Percentiles rank a stretch among this genome's conserved stretches.
phyloP scores from a whole-genome alignment of 1,140 invertebrate genomes.

The Drosophila ironensis region DNA sequence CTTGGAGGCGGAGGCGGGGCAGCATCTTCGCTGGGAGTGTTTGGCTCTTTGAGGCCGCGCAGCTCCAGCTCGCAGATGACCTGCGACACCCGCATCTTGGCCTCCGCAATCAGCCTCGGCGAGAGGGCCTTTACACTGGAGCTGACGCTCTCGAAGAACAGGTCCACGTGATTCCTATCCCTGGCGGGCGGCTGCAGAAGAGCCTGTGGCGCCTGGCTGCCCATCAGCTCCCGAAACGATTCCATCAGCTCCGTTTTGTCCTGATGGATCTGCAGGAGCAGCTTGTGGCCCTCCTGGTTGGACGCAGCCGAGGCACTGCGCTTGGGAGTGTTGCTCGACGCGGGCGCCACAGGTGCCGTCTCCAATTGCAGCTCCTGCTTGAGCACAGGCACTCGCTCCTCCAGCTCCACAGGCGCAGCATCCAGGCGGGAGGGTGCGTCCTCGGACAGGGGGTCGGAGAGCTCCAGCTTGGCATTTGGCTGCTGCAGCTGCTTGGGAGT shows the following conservation, averaged over 20 bases:
- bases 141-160: slow-evolving; percentile 78
- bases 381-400: background rate
- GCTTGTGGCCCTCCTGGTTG: slow-evolving; percentile 66
- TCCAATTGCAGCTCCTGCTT: slow-evolving; percentile 12
- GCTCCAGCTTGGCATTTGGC: no score
- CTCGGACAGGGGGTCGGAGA: no score
- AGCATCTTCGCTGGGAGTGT: slow-evolving; percentile 7
- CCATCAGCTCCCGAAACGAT: slow-evolving; percentile 72
- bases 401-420: no score
- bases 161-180: slow-evolving; percentile 73
- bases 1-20: background rate
- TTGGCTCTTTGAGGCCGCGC: slow-evolving; percentile 58
- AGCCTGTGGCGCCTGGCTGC: slow-evolving; percentile 30
- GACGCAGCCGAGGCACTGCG: background rate
- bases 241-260: slow-evolving; percentile 78
- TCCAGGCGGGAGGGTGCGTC: no score
- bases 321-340: background rate
- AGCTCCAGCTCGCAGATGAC: slow-evolving; percentile 74
- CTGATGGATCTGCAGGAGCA: slow-evolving; percentile 76
- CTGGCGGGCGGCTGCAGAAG: slow-evolving; percentile 1
- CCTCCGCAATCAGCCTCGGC: slow-evolving; percentile 71
- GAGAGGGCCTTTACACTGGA: slow-evolving; percentile 75
- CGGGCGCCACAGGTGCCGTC: background rate
- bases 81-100: slow-evolving; percentile 78
- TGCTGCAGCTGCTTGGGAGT: slow-evolving; percentile 5